phyloP scores from a whole-genome alignment of 2,113 vertebrate species.

The Sinocyclocheilus maitianheensis region DNA sequence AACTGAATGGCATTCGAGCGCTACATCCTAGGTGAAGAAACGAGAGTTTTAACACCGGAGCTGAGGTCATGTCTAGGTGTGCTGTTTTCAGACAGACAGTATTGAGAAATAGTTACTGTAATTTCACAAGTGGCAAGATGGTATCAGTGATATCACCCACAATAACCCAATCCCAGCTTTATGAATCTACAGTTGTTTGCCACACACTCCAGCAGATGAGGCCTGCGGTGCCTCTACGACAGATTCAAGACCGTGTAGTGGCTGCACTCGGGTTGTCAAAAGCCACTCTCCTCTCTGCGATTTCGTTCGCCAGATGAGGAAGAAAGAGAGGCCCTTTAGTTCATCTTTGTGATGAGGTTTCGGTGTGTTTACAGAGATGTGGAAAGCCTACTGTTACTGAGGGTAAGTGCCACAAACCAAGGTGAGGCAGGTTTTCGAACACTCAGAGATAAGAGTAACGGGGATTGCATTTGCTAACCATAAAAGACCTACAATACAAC shows the following conservation, averaged over 20 bases:
- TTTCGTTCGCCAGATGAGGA: constrained; percentile 23
- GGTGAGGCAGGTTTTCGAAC: constrained; percentile 32
- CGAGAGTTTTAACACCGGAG: neutral
- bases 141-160: constrained; percentile 40
- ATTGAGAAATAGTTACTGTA: constrained; percentile 17
- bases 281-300: constrained; percentile 39
- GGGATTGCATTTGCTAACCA: constrained; percentile 37
- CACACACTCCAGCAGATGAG: constrained; percentile 15
- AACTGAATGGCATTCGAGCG: neutral
- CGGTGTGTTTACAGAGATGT: constrained; percentile 30
- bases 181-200: constrained; percentile 34
- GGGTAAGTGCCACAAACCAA: constrained; percentile 42
- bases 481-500: constrained; percentile 13
- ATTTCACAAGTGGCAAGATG: constrained; percentile 24
- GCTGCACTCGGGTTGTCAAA: constrained; percentile 29
- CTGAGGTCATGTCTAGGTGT: constrained; percentile 10
- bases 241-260: constrained; percentile 21
- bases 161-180: constrained; percentile 44
- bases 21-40: neutral
- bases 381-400: constrained; percentile 37
- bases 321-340: constrained; percentile 17
- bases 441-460: constrained; percentile 32
- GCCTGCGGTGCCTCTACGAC: constrained; percentile 19
- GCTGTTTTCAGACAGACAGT: neutral
- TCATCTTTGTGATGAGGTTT: constrained; percentile 27